Conservation (phyloP, 2,888 invertebrate genomes). For the Lycocerus yunnanus region DNA sequence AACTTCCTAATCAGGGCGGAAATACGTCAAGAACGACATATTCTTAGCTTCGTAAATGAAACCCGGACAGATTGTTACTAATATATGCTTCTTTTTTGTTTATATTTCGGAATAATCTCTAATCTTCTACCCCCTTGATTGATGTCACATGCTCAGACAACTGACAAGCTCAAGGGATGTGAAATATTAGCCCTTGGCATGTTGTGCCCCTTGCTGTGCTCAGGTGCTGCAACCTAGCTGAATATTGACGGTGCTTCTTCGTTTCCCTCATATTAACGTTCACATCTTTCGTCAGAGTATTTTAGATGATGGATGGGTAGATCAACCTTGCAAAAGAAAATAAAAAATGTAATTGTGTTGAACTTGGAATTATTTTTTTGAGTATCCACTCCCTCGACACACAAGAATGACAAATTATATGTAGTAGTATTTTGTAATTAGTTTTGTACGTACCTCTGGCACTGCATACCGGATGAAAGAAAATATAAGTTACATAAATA, state of each 20-base stretch:
- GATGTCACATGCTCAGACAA: slow-evolving; percentile 42
- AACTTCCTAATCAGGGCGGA: slow-evolving; percentile 7
- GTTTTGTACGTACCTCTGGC: background rate
- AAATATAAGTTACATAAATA: background rate
- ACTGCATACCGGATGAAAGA: background rate
- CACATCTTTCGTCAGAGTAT: slow-evolving; percentile 24
- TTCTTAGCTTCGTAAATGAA: background rate
- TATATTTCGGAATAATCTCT: slow-evolving; percentile 40
- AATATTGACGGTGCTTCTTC: slow-evolving; percentile 32
- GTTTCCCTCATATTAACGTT: slow-evolving; percentile 21
- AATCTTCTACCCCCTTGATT: slow-evolving; percentile 43
- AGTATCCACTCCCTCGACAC: background rate
- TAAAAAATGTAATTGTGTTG: slow-evolving; percentile 4
- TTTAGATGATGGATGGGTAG: slow-evolving; percentile 22
- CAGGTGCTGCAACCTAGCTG: slow-evolving; percentile 36
- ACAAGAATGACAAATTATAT: background rate
- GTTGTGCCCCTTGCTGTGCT: slow-evolving; percentile 36
- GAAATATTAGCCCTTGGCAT: slow-evolving; percentile 40
- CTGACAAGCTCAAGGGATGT: slow-evolving; percentile 42
- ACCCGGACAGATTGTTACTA: slow-evolving; percentile 5
- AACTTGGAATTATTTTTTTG: background rate
- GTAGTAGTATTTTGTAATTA: background rate
- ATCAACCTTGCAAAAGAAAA: slow-evolving; percentile 11
- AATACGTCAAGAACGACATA: slow-evolving; percentile 10
- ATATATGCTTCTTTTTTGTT: slow-evolving; percentile 21